Conservation (phyloP, 1,140 invertebrate genomes). For the Caenorhabditis brenneri region DNA sequence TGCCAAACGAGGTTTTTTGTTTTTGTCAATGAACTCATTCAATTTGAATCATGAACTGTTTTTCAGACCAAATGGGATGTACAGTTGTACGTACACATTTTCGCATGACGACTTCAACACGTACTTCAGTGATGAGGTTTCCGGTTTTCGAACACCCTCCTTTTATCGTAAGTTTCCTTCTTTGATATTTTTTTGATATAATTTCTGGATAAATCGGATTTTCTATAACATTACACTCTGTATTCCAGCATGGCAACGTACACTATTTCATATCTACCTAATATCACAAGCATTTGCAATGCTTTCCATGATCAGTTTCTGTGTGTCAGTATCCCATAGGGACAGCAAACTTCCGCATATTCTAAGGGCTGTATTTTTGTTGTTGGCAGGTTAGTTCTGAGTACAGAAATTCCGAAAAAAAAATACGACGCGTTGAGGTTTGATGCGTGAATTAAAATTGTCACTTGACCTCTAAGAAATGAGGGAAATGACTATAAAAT, state of each 20-base stretch:
- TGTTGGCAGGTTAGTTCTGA: background rate
- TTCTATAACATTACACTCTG: background rate
- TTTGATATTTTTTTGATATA: background rate
- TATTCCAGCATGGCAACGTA: constrained; percentile 53
- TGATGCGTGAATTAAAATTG: background rate
- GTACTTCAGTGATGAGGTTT: constrained; percentile 54
- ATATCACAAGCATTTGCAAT: constrained; percentile 42
- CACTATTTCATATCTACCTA: constrained; percentile 50
- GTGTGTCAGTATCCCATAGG: constrained; percentile 21
- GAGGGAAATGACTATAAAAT: background rate
- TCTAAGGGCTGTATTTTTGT: background rate
- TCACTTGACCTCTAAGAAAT: constrained; percentile 29
- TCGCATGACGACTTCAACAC: constrained; percentile 53
- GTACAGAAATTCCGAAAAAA: background rate
- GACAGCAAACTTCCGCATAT: background rate
- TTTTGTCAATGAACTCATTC: background rate
- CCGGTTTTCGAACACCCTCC: constrained; percentile 55
- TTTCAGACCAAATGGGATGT: constrained; percentile 57
- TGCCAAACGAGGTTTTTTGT: constrained; percentile 54
- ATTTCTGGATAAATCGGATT: no score
- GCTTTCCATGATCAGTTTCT: constrained; percentile 45
- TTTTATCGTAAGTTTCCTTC: constrained; percentile 52
- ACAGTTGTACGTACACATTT: constrained; percentile 58
- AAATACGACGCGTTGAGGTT: background rate
- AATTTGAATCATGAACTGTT: background rate